phyloP scores from a whole-genome alignment of 2,797 vertebrate species.

The Natrix natrix region DNA sequence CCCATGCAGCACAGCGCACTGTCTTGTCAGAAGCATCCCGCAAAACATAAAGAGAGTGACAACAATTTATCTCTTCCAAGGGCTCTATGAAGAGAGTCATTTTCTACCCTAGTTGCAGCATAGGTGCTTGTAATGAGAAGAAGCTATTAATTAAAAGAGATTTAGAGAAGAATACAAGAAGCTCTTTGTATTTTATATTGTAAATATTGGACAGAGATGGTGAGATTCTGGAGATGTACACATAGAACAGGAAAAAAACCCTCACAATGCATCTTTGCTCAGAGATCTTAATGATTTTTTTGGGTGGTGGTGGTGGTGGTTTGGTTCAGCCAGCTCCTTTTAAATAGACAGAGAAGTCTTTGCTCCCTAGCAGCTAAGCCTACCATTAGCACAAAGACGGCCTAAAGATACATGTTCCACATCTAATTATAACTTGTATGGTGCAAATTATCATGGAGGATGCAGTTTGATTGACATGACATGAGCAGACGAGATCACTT shows the following conservation, averaged over 20 bases:
- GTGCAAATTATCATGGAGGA: slow-evolving; percentile 52
- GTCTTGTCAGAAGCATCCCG: neutral
- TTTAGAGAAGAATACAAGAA: neutral
- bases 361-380: slow-evolving; percentile 21
- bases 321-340: slow-evolving; percentile 13
- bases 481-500: slow-evolving; percentile 10
- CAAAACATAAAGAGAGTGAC: neutral
- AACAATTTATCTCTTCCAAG: neutral
- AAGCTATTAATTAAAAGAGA: neutral
- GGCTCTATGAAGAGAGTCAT: neutral
- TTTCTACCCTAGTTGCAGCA: neutral
- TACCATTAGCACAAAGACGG: neutral
- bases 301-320: neutral
- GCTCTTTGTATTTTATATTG: neutral
- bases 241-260: neutral
- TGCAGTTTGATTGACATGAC: slow-evolving; percentile 43
- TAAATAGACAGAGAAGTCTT: slow-evolving; percentile 12
- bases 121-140: neutral
- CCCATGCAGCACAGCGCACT: neutral
- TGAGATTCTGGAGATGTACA: neutral
- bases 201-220: neutral
- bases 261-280: neutral
- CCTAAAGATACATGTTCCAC: neutral
- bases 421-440: slow-evolving; percentile 38
- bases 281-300: neutral